These are phyloP conservation scores for Varanus salvator DNA, from an alignment of 2,113 vertebrate genomes.

Conservation along the genomic window DNA sequence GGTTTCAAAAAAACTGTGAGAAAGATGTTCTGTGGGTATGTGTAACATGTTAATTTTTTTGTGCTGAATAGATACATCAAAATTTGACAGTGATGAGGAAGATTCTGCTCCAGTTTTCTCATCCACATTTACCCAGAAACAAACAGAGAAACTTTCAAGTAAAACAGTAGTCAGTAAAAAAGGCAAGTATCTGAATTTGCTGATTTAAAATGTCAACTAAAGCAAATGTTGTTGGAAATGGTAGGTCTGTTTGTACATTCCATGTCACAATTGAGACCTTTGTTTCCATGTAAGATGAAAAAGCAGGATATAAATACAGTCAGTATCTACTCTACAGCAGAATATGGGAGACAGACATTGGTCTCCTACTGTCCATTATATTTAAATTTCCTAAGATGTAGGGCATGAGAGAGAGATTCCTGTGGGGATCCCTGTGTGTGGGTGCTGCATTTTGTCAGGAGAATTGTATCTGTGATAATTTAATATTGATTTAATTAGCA, in stretches of 20 bases:
- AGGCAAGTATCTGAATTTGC: constrained; percentile 75
- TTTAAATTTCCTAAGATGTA: background rate
- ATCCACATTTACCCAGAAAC: constrained; percentile 87
- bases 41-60: constrained; percentile 39
- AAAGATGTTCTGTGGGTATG: background rate
- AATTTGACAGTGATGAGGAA: constrained; percentile 91
- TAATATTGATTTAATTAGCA: constrained; percentile 60
- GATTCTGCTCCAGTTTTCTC: constrained; percentile 83
- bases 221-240: background rate
- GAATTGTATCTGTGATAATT: background rate
- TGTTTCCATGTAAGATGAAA: too few species aligned
- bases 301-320: too few species aligned
- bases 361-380: background rate
- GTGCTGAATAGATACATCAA: constrained; percentile 83
- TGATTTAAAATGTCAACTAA: background rate
- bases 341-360: background rate
- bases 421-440: background rate
- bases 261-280: too few species aligned
- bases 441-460: background rate
- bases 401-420: background rate
- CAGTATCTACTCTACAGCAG: background rate
- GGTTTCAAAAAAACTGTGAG: background rate
- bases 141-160: constrained; percentile 83
- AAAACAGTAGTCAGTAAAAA: constrained; percentile 87
- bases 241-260: background rate